Evolutionary conservation across 2,888 invertebrate species (phyloP).

Genomic region (Drepana falcataria): DNA sequence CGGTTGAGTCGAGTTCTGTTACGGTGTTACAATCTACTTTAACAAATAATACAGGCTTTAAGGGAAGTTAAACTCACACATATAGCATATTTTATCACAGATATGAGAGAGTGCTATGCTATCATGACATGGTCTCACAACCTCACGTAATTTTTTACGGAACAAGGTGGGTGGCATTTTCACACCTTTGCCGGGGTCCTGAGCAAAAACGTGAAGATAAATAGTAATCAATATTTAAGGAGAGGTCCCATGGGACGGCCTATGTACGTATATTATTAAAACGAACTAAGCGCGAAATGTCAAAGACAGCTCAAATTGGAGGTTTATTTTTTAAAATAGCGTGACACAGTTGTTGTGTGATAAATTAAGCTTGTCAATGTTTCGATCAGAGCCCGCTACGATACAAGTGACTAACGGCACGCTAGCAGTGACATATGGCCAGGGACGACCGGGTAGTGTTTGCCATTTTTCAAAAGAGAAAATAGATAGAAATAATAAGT

Average conservation of each 20-base stretch:
- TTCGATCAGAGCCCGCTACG: conserved; percentile 42
- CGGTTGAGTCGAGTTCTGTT: conserved; percentile 15
- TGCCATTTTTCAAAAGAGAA: conserved; percentile 19
- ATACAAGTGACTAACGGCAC: conserved; percentile 51
- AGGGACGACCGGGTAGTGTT: conserved; percentile 21
- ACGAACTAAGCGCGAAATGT: not conserved
- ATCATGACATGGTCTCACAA: too few species aligned
- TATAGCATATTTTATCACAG: conserved; percentile 43
- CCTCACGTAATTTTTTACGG: too few species aligned
- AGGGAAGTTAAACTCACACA: conserved; percentile 32
- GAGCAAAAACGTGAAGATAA: too few species aligned
- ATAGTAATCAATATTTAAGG: too few species aligned
- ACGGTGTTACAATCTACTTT: conserved; percentile 47
- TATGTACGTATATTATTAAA: too few species aligned
- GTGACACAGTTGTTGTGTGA: conserved; percentile 57
- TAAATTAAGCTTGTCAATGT: conserved; percentile 61
- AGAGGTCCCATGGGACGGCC: too few species aligned
- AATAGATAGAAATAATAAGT: not conserved
- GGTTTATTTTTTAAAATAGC: conserved; percentile 20
- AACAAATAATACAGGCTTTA: conserved; percentile 48
- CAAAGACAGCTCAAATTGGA: conserved; percentile 4
- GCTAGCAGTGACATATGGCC: conserved; percentile 39
- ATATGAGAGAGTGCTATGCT: too few species aligned
- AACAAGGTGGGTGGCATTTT: too few species aligned
- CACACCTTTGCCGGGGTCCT: too few species aligned